Percentiles rank a stretch among this genome's conserved stretches.
Evolutionary conservation across 1,140 invertebrate species (phyloP).

Genomic region (Drosophila sp.): DNA sequence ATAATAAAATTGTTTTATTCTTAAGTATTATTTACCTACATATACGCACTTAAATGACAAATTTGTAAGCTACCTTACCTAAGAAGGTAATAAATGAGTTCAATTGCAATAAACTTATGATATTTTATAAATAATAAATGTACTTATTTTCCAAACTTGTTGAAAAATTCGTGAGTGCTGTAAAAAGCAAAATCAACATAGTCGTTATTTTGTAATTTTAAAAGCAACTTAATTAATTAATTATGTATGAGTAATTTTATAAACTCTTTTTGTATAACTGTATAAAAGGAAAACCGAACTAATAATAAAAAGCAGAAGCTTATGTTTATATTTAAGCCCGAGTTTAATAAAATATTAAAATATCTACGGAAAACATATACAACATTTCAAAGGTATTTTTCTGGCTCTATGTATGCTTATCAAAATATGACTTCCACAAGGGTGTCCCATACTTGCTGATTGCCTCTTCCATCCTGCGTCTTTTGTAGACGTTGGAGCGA

Average conservation of each 20-base stretch:
- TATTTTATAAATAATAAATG: conserved; percentile 38
- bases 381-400: too few relatives aligned
- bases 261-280: conserved; percentile 56
- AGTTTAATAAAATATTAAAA: not conserved
- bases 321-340: conserved; percentile 26
- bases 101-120: conserved; percentile 63
- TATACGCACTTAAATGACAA: conserved; percentile 38
- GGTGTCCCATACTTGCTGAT: not conserved
- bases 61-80: conserved; percentile 48
- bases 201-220: conserved; percentile 82
- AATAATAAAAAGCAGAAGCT: conserved; percentile 50
- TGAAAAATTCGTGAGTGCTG: conserved; percentile 70
- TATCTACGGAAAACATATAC: too few relatives aligned
- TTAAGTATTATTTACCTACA: conserved; percentile 80
- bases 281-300: conserved; percentile 64
- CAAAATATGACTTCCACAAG: not conserved
- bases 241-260: conserved; percentile 62
- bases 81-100: conserved; percentile 48
- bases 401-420: not conserved
- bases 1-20: conserved; percentile 70
- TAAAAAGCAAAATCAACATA: conserved; percentile 81
- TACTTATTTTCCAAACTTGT: conserved; percentile 63
- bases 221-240: conserved; percentile 49
- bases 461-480: not conserved
- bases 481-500: not conserved